Percentiles rank a stretch among this genome's conserved stretches.
Conservation (phyloP, 2,797 vertebrate genomes). For the Sebastolobus alascanus region DNA sequence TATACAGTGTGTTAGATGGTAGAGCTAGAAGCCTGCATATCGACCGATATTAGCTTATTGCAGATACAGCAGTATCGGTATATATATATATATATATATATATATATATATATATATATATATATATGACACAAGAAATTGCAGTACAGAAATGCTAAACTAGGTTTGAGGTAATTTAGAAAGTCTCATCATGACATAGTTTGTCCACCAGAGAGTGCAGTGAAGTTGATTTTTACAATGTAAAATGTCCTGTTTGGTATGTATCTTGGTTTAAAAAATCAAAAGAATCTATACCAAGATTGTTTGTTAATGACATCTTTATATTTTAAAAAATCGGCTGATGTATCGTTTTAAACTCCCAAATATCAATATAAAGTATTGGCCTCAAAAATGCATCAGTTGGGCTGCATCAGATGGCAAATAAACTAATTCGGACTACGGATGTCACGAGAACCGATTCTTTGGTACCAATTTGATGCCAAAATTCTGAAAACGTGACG, state of each 20-base stretch:
- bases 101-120: no score
- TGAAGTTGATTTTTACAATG: background rate
- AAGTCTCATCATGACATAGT: background rate
- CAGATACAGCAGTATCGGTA: no score
- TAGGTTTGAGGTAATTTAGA: background rate
- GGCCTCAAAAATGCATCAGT: background rate
- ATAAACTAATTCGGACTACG: background rate
- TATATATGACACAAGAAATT: background rate
- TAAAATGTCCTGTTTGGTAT: background rate
- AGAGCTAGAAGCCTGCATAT: no score
- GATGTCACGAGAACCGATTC: no score
- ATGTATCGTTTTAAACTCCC: background rate
- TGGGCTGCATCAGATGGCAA: background rate
- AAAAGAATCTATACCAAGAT: background rate
- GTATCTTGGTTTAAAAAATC: background rate
- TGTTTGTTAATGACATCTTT: background rate
- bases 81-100: accelerated
- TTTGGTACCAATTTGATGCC: no score
- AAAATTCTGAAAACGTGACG: no score
- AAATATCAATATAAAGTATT: background rate
- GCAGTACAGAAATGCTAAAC: background rate
- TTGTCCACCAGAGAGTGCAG: background rate
- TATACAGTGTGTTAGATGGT: background rate
- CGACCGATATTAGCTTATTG: no score
- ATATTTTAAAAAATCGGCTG: no score